Evolutionary conservation across 2,797 vertebrate genomes (phyloP).

Genomic region (Sebastes hubbsi): DNA sequence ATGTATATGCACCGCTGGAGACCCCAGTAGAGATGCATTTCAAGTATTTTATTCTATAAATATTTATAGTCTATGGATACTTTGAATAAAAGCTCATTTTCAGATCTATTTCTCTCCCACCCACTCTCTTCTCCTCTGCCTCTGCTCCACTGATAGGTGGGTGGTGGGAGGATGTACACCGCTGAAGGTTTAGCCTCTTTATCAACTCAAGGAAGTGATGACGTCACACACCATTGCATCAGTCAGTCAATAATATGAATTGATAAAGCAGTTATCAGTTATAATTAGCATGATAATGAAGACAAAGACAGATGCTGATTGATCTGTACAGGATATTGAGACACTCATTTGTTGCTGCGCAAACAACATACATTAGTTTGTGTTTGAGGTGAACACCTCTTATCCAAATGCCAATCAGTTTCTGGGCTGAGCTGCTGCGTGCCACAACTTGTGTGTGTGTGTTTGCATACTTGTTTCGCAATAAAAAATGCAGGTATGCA

Average conservation of each 20-base stretch:
- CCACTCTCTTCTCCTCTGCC: slow-evolving; percentile 20
- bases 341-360: neutral
- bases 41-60: neutral
- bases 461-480: slow-evolving; percentile 12
- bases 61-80: neutral
- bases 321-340: neutral
- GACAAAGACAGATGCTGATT: neutral
- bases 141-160: slow-evolving; percentile 10
- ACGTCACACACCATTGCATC: neutral
- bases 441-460: slow-evolving; percentile 48
- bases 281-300: neutral
- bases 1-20: neutral
- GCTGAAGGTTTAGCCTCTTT: slow-evolving; percentile 12
- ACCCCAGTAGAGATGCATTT: neutral
- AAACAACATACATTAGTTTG: slow-evolving; percentile 13
- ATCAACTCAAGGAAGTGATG: slow-evolving; percentile 18
- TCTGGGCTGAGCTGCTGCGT: slow-evolving; percentile 41
- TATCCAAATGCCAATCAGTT: slow-evolving; percentile 43
- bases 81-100: slow-evolving; percentile 19
- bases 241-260: neutral
- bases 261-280: neutral
- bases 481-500: slow-evolving; percentile 66
- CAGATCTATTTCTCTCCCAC: slow-evolving; percentile 19
- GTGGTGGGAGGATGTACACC: slow-evolving; percentile 13
- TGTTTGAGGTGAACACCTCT: slow-evolving; percentile 14